phyloP scores from a whole-genome alignment of 2,113 vertebrate genomes.

The Steatornis caripensis region DNA sequence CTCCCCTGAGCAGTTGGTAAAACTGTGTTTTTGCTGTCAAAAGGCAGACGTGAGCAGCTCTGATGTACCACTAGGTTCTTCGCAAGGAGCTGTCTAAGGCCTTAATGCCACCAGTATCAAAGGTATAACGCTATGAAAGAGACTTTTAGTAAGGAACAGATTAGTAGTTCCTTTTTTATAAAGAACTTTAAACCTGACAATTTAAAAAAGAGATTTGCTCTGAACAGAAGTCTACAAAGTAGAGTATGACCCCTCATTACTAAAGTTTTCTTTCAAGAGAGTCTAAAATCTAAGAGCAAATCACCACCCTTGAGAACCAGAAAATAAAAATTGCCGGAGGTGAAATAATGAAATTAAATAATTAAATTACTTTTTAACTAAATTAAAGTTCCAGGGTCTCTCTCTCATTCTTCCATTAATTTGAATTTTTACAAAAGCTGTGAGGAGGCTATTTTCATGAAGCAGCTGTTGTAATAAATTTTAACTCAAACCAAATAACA shows the following conservation, averaged over 20 bases:
- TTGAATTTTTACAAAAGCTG: neutral
- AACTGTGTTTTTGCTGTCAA: neutral
- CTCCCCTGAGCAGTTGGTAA: neutral
- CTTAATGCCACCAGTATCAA: neutral
- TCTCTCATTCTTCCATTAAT: neutral
- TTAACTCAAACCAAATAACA: neutral
- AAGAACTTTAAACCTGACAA: neutral
- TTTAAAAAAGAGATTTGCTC: neutral
- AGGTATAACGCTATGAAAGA: neutral
- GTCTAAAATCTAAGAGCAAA: neutral
- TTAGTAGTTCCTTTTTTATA: neutral
- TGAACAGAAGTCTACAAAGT: neutral
- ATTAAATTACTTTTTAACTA: neutral
- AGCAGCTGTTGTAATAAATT: neutral
- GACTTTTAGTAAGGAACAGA: neutral
- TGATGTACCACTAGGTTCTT: neutral
- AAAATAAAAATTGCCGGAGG: neutral
- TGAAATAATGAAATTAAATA: neutral
- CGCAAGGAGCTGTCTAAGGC: neutral
- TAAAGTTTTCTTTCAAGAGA: neutral
- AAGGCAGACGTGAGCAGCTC: neutral
- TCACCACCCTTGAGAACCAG: neutral
- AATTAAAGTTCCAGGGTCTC: neutral
- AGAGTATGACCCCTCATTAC: neutral
- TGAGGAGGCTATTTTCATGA: neutral